Conservation (phyloP, 1,140 invertebrate genomes). For the Aricia agestis region DNA sequence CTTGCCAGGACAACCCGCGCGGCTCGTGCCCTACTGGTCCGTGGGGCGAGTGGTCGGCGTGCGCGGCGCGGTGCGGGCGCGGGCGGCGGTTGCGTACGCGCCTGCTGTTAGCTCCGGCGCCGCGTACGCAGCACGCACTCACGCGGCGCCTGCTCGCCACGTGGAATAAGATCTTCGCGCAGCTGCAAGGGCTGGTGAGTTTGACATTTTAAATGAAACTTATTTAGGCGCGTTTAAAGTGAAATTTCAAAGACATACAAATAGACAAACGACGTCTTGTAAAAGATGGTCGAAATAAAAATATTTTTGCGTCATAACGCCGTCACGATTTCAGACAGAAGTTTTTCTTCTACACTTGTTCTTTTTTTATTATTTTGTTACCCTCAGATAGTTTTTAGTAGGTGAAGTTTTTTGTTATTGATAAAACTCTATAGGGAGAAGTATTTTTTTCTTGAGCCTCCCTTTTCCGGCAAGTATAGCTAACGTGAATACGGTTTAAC, state of each 20-base stretch:
- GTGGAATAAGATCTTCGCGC: constrained; percentile 54
- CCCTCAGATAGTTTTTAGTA: too few relatives aligned
- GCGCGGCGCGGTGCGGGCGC: constrained; percentile 86
- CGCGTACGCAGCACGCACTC: constrained; percentile 40
- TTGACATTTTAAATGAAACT: constrained; percentile 20
- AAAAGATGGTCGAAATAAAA: too few relatives aligned
- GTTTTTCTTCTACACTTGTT: too few relatives aligned
- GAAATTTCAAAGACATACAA: too few relatives aligned
- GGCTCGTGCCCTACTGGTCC: constrained; percentile 81
- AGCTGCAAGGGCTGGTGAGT: constrained; percentile 52
- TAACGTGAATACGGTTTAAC: constrained; percentile 31
- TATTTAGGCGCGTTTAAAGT: too few relatives aligned
- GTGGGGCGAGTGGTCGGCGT: constrained; percentile 89
- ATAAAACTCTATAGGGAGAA: too few relatives aligned
- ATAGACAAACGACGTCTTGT: too few relatives aligned
- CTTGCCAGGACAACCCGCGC: constrained; percentile 53
- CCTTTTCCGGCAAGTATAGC: neutral
- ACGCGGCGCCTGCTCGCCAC: constrained; percentile 34
- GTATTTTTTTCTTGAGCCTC: too few relatives aligned
- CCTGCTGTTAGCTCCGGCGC: constrained; percentile 47
- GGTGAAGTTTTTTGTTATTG: too few relatives aligned
- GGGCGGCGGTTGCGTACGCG: constrained; percentile 81
- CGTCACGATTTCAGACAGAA: too few relatives aligned
- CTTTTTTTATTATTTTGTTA: too few relatives aligned
- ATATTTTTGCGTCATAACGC: too few relatives aligned